phyloP scores from a whole-genome alignment of 2,888 invertebrate species.

The Gisinianus flammeolus region DNA sequence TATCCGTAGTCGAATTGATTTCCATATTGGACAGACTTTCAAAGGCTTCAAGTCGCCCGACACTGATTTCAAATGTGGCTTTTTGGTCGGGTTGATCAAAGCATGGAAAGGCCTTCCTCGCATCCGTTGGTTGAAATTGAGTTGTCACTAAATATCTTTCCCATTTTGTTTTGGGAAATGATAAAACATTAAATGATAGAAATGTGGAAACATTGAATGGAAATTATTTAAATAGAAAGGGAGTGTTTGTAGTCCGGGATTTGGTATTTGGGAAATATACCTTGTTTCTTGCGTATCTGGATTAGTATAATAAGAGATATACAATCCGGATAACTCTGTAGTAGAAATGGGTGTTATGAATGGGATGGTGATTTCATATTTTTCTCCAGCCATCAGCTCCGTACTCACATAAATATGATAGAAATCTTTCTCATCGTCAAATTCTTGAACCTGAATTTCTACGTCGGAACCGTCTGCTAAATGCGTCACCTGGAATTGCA shows the following conservation, averaged over 20 bases:
- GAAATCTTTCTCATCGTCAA: background rate
- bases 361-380: background rate
- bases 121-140: constrained; percentile 19
- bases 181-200: background rate
- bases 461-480: background rate
- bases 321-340: constrained; percentile 48
- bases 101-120: constrained; percentile 34
- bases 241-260: too few relatives aligned
- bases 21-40: constrained; percentile 45
- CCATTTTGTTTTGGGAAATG: background rate
- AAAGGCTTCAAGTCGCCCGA: constrained; percentile 24
- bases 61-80: constrained; percentile 23
- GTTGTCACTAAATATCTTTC: constrained; percentile 26
- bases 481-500: background rate
- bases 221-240: too few relatives aligned
- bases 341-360: constrained; percentile 39
- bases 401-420: background rate
- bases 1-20: background rate
- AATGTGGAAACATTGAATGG: background rate
- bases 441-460: background rate
- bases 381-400: background rate
- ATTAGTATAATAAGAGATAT: constrained; percentile 49
- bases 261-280: background rate
- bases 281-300: constrained; percentile 42
- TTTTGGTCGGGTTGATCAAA: constrained; percentile 34